Conservation (phyloP, 2,888 invertebrate species). For the Melieria picta region DNA sequence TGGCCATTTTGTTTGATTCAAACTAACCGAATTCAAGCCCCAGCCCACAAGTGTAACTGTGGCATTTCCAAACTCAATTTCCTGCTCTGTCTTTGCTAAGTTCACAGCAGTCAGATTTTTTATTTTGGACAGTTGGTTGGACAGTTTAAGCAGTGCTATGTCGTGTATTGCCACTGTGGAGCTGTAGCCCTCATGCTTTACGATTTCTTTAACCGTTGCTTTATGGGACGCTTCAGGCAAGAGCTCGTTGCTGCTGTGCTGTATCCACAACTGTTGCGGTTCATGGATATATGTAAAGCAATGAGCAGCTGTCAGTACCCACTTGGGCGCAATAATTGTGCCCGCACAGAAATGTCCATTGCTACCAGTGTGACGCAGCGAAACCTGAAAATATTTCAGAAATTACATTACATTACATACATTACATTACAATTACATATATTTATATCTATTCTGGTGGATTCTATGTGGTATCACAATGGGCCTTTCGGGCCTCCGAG, state of each 20-base stretch:
- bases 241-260: constrained; percentile 35
- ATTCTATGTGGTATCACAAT: no score
- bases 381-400: constrained; percentile 32
- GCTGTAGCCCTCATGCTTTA: constrained; percentile 42
- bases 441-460: no score
- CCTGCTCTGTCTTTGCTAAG: background rate
- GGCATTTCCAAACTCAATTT: background rate
- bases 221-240: constrained; percentile 17
- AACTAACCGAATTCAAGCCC: constrained; percentile 41
- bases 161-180: constrained; percentile 43
- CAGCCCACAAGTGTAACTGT: constrained; percentile 34
- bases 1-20: background rate
- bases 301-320: constrained; percentile 44
- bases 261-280: constrained; percentile 34
- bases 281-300: constrained; percentile 41
- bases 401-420: no score
- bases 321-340: constrained; percentile 36
- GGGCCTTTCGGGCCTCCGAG: no score
- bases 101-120: constrained; percentile 13
- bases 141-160: constrained; percentile 38
- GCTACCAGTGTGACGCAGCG: constrained; percentile 25
- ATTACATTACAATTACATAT: no score
- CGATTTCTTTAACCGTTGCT: constrained; percentile 24
- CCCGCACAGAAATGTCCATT: constrained; percentile 41
- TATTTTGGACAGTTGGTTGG: background rate